Evolutionary conservation across 2,797 vertebrate species (phyloP).

Genomic region (Mus minutoides): DNA sequence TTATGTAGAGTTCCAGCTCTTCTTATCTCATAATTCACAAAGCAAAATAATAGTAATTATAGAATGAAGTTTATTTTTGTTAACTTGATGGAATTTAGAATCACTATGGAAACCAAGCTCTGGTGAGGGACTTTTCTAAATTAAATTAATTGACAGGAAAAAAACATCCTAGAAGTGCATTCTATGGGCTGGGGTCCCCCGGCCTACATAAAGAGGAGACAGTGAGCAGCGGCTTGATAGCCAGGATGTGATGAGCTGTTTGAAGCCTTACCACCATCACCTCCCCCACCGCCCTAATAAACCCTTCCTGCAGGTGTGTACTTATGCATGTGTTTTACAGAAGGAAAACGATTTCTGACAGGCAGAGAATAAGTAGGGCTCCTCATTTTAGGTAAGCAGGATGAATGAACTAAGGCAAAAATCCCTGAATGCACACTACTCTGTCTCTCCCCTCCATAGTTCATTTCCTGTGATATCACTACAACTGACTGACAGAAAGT

Average conservation of each 20-base stretch:
- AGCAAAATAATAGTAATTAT: not conserved
- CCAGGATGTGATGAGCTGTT: not conserved
- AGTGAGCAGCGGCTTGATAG: not conserved
- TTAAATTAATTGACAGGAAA: not conserved
- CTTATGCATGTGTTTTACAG: not conserved
- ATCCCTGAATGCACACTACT: not conserved
- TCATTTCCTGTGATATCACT: not conserved
- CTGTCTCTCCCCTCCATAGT: not conserved
- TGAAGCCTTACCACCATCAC: not conserved
- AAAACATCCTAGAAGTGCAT: not conserved
- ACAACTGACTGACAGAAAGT: slow-evolving; percentile 23
- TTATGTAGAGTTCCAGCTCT: not conserved
- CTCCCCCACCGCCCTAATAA: not conserved
- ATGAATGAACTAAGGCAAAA: slow-evolving; percentile 10
- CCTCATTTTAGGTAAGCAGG: not conserved
- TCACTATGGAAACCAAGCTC: not conserved
- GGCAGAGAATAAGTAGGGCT: not conserved
- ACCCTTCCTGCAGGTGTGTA: not conserved
- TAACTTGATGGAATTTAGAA: not conserved
- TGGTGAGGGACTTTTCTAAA: not conserved
- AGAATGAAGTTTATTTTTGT: not conserved
- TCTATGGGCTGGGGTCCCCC: not conserved
- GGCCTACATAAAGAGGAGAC: not conserved
- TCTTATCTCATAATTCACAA: not conserved
- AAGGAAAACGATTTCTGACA: slow-evolving; percentile 37